Percentiles rank a stretch among this genome's conserved stretches.
phyloP scores from a whole-genome alignment of 2,888 invertebrate species.

The Byasa hedistus region DNA sequence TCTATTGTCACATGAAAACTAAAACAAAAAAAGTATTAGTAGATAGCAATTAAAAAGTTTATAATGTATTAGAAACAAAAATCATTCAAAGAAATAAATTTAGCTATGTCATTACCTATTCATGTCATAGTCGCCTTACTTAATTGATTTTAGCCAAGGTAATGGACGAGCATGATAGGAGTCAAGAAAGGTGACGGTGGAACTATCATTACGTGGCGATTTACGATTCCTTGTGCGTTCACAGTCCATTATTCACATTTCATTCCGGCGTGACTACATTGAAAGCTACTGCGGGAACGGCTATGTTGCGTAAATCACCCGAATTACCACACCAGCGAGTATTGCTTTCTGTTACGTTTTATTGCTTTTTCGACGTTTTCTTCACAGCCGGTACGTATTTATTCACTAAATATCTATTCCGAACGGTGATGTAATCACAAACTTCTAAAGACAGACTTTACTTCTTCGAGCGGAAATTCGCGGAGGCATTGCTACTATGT shows the following conservation, averaged over 20 bases:
- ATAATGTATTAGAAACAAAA: background rate
- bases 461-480: too few species aligned
- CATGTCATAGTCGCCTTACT: constrained; percentile 8
- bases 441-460: too few species aligned
- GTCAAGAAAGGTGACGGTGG: constrained; percentile 26
- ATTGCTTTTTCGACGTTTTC: constrained; percentile 7
- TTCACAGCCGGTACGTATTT: background rate
- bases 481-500: too few species aligned
- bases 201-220: constrained; percentile 43
- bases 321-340: constrained; percentile 40
- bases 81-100: background rate
- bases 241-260: constrained; percentile 59
- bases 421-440: too few species aligned
- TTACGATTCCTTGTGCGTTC: constrained; percentile 54
- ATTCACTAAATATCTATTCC: too few species aligned
- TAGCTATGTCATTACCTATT: constrained; percentile 8
- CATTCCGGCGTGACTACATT: constrained; percentile 48
- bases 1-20: too few species aligned
- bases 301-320: constrained; percentile 44
- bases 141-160: constrained; percentile 13
- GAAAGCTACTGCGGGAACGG: constrained; percentile 37
- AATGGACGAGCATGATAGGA: constrained; percentile 7
- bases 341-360: constrained; percentile 31
- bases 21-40: too few species aligned
- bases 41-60: too few species aligned